A percentile compares a stretch with the other conserved stretches of the same genome.
These are phyloP conservation scores for Diabrotica virgifera DNA, from an alignment of 1,140 invertebrate species.

Conservation along the genomic window DNA sequence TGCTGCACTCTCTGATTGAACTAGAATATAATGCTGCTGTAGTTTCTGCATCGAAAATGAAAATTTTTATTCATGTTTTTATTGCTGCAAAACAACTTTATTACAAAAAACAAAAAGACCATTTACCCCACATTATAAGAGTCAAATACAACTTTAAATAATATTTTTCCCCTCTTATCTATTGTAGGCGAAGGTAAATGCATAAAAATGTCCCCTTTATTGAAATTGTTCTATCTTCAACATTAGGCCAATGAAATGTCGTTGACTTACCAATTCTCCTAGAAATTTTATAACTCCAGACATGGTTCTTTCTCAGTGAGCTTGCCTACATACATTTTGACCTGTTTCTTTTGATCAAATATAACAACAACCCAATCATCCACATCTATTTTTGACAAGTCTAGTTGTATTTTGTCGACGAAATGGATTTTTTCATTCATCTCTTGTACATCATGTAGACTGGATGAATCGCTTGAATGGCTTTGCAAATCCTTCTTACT, in stretches of 20 bases:
- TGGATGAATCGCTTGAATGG: slow-evolving; percentile 2
- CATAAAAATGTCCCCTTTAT: neutral
- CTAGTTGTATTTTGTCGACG: neutral
- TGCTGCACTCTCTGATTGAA: too few relatives aligned
- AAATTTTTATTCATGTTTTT: too few relatives aligned
- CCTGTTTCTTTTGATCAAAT: too few relatives aligned
- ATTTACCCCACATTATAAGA: neutral
- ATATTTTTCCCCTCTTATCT: neutral
- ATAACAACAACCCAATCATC: neutral
- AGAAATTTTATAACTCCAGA: too few relatives aligned
- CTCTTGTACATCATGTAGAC: slow-evolving; percentile 11
- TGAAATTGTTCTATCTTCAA: neutral
- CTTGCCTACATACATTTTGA: too few relatives aligned
- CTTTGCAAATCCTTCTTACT: neutral
- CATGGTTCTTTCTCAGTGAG: too few relatives aligned
- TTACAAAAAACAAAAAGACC: too few relatives aligned
- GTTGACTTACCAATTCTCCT: neutral
- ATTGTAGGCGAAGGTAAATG: neutral
- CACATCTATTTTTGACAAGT: neutral
- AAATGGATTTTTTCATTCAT: neutral
- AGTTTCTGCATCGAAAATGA: too few relatives aligned
- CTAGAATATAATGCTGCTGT: too few relatives aligned
- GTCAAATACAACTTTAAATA: neutral
- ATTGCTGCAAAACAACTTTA: neutral
- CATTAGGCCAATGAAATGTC: neutral